Percentiles rank a stretch among this genome's conserved stretches.
phyloP scores from a whole-genome alignment of 2,888 invertebrate genomes.

The Lymantria monacha region DNA sequence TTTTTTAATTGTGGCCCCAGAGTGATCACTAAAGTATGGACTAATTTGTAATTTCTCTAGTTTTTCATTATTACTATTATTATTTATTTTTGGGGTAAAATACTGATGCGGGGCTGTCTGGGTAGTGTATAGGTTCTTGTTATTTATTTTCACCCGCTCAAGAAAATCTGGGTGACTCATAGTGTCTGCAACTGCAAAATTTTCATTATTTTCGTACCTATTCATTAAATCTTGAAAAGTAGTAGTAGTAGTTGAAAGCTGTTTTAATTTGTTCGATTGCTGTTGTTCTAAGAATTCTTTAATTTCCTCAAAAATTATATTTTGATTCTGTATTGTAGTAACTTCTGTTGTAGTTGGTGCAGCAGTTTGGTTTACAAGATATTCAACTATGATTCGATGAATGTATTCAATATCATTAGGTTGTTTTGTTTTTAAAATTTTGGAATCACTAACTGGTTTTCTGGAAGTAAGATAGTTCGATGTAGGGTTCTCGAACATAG shows the following conservation, averaged over 20 bases:
- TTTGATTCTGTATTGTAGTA: slow-evolving; percentile 9
- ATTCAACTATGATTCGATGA: slow-evolving; percentile 36
- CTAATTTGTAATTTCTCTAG: neutral
- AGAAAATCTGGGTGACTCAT: neutral
- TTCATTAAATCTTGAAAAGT: neutral
- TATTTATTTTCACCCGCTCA: neutral
- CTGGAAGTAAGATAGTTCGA: neutral
- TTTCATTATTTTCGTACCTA: neutral
- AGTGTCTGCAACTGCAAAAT: neutral
- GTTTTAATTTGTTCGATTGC: neutral
- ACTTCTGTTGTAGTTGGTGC: slow-evolving; percentile 18
- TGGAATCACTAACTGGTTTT: neutral
- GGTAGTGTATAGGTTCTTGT: neutral
- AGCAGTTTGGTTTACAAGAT: slow-evolving; percentile 25
- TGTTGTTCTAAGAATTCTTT: slow-evolving; percentile 15
- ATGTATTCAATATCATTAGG: slow-evolving; percentile 35
- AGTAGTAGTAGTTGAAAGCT: neutral
- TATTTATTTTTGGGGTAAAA: neutral
- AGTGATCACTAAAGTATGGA: neutral
- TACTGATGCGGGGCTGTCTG: neutral
- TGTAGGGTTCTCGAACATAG: slow-evolving; percentile 1
- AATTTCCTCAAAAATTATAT: slow-evolving; percentile 24
- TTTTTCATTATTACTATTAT: neutral
- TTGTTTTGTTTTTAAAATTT: slow-evolving; percentile 1
- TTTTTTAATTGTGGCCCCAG: neutral